Evolutionary conservation across 2,888 invertebrate species (phyloP).

Genomic region (Bunonema sp.): DNA sequence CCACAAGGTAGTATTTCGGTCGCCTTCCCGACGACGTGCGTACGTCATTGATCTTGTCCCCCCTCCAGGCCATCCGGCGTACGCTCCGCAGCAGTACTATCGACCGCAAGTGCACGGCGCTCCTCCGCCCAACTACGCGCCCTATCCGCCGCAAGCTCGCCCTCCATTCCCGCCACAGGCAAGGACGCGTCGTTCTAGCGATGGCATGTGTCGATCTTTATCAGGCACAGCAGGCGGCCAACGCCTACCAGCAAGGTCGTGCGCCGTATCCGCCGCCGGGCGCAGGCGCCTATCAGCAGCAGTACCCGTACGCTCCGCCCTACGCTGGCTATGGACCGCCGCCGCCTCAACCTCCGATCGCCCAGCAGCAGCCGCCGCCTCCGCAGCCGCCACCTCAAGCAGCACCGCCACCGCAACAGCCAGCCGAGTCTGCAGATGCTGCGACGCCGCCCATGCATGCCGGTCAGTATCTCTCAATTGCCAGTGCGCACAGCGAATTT

Average conservation of each 20-base stretch:
- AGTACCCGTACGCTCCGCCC: too few species aligned
- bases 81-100: neutral
- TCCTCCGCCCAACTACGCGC: constrained; percentile 2
- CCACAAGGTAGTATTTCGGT: constrained; percentile 3
- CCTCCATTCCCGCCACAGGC: constrained; percentile 6
- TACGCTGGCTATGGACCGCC: constrained; percentile 6
- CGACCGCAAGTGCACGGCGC: too few species aligned
- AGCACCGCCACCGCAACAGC: constrained; percentile 1
- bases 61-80: neutral
- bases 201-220: too few species aligned
- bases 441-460: constrained; percentile 30
- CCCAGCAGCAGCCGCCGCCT: constrained; percentile 4
- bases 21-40: constrained; percentile 3
- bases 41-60: neutral
- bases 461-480: constrained; percentile 6
- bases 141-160: constrained; percentile 6
- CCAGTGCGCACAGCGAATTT: neutral
- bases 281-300: too few species aligned
- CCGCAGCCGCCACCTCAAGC: constrained; percentile 4
- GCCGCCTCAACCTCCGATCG: constrained; percentile 5
- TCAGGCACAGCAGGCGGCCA: constrained; percentile 7
- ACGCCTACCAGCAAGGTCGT: constrained; percentile 4
- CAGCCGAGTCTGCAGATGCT: constrained; percentile 8
- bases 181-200: too few species aligned
- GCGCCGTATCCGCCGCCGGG: too few species aligned